Conservation (phyloP, 2,113 vertebrate genomes). For the Rhizomys pruinosus region DNA sequence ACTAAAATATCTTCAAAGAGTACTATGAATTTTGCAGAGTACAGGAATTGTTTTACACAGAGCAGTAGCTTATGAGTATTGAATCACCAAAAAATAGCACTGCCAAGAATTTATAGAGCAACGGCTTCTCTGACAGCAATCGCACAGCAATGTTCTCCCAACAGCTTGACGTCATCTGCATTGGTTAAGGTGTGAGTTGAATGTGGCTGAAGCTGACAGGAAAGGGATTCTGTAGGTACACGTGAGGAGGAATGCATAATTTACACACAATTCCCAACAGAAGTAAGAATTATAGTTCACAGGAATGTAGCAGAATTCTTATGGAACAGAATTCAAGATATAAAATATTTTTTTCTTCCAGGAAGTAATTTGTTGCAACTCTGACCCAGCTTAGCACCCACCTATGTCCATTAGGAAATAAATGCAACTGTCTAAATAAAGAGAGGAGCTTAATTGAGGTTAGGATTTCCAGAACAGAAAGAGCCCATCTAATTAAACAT, state of each 20-base stretch:
- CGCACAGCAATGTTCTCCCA: neutral
- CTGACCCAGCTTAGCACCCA: constrained; percentile 64
- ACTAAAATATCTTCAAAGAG: constrained; percentile 55
- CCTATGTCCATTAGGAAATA: constrained; percentile 69
- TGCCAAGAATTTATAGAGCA: constrained; percentile 48
- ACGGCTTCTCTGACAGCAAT: constrained; percentile 29
- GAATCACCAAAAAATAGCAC: constrained; percentile 71
- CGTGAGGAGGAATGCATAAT: neutral
- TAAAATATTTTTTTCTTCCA: constrained; percentile 21
- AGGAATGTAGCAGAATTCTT: constrained; percentile 38
- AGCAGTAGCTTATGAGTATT: constrained; percentile 69
- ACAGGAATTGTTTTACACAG: constrained; percentile 58
- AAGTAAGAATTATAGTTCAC: neutral
- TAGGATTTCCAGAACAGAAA: constrained; percentile 77
- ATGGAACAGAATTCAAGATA: constrained; percentile 45
- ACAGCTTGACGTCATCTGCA: constrained; percentile 60
- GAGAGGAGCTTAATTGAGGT: constrained; percentile 77
- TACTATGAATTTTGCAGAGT: constrained; percentile 56
- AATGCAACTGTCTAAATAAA: constrained; percentile 75
- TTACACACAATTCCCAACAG: neutral
- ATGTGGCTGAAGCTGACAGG: neutral
- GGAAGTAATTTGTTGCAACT: constrained; percentile 62
- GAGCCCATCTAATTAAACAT: constrained; percentile 78
- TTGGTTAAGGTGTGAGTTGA: neutral
- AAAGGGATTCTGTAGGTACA: constrained; percentile 35